Evolutionary conservation across 1,140 invertebrate species (phyloP).

Genomic region (Trichonephila clavipes): DNA sequence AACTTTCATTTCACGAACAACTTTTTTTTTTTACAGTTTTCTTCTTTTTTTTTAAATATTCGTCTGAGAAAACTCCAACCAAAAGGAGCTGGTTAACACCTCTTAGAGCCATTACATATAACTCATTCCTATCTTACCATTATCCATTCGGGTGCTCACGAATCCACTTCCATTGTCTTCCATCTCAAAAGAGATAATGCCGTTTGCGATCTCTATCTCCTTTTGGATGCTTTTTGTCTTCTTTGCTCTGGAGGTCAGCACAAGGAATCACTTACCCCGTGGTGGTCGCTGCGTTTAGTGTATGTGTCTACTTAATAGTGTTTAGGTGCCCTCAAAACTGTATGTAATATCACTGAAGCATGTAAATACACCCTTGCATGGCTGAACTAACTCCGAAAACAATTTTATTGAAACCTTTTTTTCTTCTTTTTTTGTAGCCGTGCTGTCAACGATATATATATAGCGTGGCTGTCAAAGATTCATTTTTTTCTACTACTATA

Average conservation of each 20-base stretch:
- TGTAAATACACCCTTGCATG: neutral
- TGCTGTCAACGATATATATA: too few species aligned
- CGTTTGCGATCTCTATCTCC: neutral
- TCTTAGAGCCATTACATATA: neutral
- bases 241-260: neutral
- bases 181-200: neutral
- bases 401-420: too few species aligned
- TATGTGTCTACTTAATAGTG: neutral
- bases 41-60: neutral
- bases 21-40: neutral
- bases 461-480: too few species aligned
- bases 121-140: neutral
- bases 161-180: conserved; percentile 14
- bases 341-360: neutral
- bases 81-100: conserved; percentile 4
- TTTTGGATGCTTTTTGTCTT: neutral
- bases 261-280: neutral
- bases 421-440: too few species aligned
- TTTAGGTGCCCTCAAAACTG: too few species aligned
- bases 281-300: neutral
- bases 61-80: neutral
- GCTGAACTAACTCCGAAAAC: neutral
- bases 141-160: neutral
- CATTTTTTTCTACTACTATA: too few species aligned
- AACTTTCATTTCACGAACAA: neutral